phyloP scores from a whole-genome alignment of 2,888 invertebrate species.

The Drosophila picticornis region DNA sequence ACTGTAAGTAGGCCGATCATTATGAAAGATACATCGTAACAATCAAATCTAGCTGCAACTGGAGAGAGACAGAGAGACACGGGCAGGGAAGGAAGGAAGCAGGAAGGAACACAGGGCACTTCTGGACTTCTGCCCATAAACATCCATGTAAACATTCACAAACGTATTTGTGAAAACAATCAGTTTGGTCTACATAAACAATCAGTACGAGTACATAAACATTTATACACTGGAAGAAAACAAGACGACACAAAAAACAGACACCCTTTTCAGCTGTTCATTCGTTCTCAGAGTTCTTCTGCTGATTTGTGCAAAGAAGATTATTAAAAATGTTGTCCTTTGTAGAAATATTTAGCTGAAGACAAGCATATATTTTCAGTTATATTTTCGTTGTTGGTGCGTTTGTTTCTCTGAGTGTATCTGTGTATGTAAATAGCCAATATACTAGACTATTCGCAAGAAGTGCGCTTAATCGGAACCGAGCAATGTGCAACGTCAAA shows the following conservation, averaged over 20 bases:
- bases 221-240: background rate
- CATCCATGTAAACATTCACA: constrained; percentile 37
- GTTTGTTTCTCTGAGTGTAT: background rate
- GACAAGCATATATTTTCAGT: background rate
- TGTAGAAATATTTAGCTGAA: background rate
- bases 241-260: background rate
- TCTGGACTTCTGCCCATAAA: constrained; percentile 17
- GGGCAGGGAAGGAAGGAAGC: background rate
- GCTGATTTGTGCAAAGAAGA: background rate
- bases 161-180: constrained; percentile 1
- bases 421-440: background rate
- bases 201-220: background rate
- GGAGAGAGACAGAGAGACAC: background rate
- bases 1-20: constrained; percentile 58
- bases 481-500: constrained; percentile 35
- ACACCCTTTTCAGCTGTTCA: background rate
- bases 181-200: constrained; percentile 1
- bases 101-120: constrained; percentile 1
- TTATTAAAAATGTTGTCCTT: background rate
- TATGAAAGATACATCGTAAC: constrained; percentile 41
- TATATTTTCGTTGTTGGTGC: background rate
- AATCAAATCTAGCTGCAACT: constrained; percentile 19
- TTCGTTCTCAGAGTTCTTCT: background rate
- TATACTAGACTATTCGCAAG: constrained; percentile 10
- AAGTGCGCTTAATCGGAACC: constrained; percentile 28